These are phyloP conservation scores for Drosophila buzzatii DNA, from an alignment of 2,888 invertebrate genomes.

Conservation along the genomic window DNA sequence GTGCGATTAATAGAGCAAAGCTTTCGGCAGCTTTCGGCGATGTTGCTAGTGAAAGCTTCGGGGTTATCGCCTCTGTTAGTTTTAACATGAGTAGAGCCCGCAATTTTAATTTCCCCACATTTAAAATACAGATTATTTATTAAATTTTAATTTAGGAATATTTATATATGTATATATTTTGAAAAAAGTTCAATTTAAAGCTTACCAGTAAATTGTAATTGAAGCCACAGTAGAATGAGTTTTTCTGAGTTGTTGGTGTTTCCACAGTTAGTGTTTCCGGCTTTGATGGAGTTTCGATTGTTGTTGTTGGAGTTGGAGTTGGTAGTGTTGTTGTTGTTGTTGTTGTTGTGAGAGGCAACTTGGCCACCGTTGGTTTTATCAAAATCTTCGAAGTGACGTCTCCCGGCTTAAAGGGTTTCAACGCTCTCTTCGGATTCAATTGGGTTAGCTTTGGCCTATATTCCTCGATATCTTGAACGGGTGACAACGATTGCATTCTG, in stretches of 20 bases:
- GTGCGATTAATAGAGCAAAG: constrained; percentile 15
- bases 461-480: constrained; percentile 72
- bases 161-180: neutral
- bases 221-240: constrained; percentile 43
- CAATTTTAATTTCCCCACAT: constrained; percentile 14
- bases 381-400: constrained; percentile 40
- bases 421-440: constrained; percentile 45
- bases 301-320: neutral
- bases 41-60: constrained; percentile 3
- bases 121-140: neutral
- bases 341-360: constrained; percentile 17
- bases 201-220: constrained; percentile 82
- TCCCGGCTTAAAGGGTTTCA: constrained; percentile 35
- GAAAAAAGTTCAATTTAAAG: constrained; percentile 5
- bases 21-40: constrained; percentile 20
- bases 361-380: constrained; percentile 64
- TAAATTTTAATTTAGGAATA: neutral
- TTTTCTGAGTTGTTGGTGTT: constrained; percentile 21
- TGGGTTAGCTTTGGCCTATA: constrained; percentile 14
- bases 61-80: neutral
- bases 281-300: constrained; percentile 4
- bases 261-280: constrained; percentile 20
- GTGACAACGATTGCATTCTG: constrained; percentile 83
- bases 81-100: constrained; percentile 21
- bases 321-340: constrained; percentile 30